Base-by-base conservation (phyloP, 30 jellyfish, hydroid and myxozoan species). In the Nemopilema nomurai region DNA sequence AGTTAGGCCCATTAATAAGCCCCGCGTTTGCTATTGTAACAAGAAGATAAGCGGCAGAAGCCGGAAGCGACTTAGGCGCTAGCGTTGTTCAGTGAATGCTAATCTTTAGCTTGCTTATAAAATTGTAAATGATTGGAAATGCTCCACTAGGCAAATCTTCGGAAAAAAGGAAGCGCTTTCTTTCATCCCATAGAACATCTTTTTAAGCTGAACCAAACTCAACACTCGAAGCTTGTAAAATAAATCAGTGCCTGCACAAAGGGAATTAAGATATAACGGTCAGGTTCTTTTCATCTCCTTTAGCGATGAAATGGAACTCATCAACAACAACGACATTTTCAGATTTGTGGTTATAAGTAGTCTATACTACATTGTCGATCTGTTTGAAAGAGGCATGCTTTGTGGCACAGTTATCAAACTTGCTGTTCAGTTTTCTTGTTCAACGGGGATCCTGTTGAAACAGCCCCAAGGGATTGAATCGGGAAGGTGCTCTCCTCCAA, bases 241-340 rank as follows among this genome's bases (percentile, higher is more conserved):
- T 80, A 80, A 29, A 62, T 64, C 73, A 64, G 89, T 26, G 23
- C 30, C 53, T 21, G 23, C 27, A 80, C 76, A 65, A 80, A 65
- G 76, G 89, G 80, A 80, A 18, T 64, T 63, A 80, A 31, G 68
- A 64, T 74, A 30, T 80, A 80, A 80, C 89, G 89, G 89, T 80
- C 89, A 80, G 21, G 89, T 41, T n/a, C 89, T 32, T 64, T 80
- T 33, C 81, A 80, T 80, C 80, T 33, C 9, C 33, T 66, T 49
- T n/a, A 28, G 81, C 24, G 30, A 32, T 31, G 76, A 77, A 77
- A 80, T 64, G 52, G 33, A 80, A 80, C 68, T 80, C 81, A 66
- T 66, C 74, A 64, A 66, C n/a, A 71, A 49, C 32, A 67, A 67
- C 57, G 68, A 65, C 73, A 80, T 80, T 80, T 67, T 19, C 49